Evolutionary conservation across 2,888 invertebrate genomes (phyloP), one percentile per base, ranked within the genome.

Genomic region (Parthenolecanium corni): DNA sequence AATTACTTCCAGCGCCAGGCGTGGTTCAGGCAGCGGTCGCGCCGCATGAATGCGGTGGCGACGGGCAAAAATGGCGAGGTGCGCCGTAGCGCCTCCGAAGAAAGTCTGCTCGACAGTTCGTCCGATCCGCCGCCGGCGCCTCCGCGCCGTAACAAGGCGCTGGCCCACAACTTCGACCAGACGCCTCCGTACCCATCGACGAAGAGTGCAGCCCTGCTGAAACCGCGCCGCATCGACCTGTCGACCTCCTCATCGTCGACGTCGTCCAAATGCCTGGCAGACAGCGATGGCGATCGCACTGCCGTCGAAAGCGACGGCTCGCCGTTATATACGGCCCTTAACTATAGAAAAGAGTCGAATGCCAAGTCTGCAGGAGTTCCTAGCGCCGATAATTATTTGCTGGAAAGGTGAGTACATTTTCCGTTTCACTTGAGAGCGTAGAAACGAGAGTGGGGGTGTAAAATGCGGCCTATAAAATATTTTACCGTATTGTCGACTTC

Each of bases 1-100:
- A 70, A 69, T 65, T 49, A 58, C 31, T 78, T 78, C 69, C 77
- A 78, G 67, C 71, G 78, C 38, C 77, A 78, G 66, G 78, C 78
- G 64, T 78, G 78, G 78, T 74, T 73, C 69, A 67, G 74, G 24
- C 71, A 77, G 61, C 71, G 77, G 42, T 74, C 73, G 38, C 70
- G 69, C 14, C 66, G 69, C 20, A 65, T 69, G 42, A 68, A 68
- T 36, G 64, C 68, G 9, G 63, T 66, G 6, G 52, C 65, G 49
- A 61, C 66, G 31, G 65, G 70, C 63, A 67, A 69, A 36, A 68
- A 69, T 56, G 66, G 67, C 25, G 63, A 68, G 5, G 67, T 74
- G 25, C 67, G 74, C 4, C 68, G 75, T 25, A 74, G 73, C 65
- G 74, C 74, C 1, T 75, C 75, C 1, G 75, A 76, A 66, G 76